These are phyloP conservation scores for Scaptomyza montana DNA, from an alignment of 1,140 invertebrate genomes.

Conservation along the genomic window DNA sequence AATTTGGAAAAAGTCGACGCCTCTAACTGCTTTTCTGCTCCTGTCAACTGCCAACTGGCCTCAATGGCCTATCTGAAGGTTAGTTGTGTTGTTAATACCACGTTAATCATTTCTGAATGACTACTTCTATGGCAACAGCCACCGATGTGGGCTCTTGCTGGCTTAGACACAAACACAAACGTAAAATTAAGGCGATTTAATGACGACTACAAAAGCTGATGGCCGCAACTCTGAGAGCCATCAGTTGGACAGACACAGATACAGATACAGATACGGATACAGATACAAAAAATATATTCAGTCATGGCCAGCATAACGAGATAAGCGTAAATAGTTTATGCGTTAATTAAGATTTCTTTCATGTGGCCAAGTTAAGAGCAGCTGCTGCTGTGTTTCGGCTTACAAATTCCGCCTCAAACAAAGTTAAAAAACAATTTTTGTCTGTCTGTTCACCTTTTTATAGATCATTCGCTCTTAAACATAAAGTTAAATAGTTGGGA, in stretches of 20 bases:
- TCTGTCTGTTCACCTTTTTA: no score
- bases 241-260: constrained; percentile 40
- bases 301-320: constrained; percentile 51
- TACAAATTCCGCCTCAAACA: constrained; percentile 3
- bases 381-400: constrained; percentile 13
- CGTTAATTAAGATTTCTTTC: constrained; percentile 77
- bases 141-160: constrained; percentile 30
- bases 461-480: no score
- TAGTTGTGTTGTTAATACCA: constrained; percentile 29
- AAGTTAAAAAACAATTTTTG: constrained; percentile 1
- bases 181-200: constrained; percentile 66
- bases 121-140: constrained; percentile 33
- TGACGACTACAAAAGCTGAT: constrained; percentile 62
- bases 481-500: no score
- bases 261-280: constrained; percentile 14
- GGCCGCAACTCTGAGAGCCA: constrained; percentile 14
- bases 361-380: constrained; percentile 22
- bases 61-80: constrained; percentile 55
- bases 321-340: constrained; percentile 71
- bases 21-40: background rate
- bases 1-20: constrained; percentile 51
- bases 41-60: constrained; percentile 11
- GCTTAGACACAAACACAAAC: constrained; percentile 16
- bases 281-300: constrained; percentile 17
- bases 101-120: constrained; percentile 79